phyloP scores from a whole-genome alignment of 2,888 invertebrate genomes.

The Tachystola acroxantha region DNA sequence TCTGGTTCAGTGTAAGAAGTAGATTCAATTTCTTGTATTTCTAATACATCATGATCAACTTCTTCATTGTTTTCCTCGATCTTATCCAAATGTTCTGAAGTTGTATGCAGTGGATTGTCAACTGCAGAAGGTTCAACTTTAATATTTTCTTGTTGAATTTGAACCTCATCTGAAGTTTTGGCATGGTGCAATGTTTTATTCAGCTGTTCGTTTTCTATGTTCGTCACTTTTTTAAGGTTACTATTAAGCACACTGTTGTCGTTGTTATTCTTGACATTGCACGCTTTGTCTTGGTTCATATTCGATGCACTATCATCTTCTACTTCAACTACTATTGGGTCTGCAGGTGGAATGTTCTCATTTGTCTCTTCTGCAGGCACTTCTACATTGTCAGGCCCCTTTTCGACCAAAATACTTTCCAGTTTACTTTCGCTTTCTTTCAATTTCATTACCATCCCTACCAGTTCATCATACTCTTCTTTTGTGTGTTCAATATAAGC shows the following conservation, averaged over 20 bases:
- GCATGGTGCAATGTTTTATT: slow-evolving; percentile 54
- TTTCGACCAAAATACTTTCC: slow-evolving; percentile 69
- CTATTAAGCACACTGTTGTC: slow-evolving; percentile 37
- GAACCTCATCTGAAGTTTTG: slow-evolving; percentile 33
- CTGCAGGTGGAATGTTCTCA: slow-evolving; percentile 19
- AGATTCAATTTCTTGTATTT: slow-evolving; percentile 39
- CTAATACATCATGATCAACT: slow-evolving; percentile 16
- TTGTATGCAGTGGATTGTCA: slow-evolving; percentile 1
- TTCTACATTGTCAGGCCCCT: slow-evolving; percentile 53
- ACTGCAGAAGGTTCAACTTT: slow-evolving; percentile 16
- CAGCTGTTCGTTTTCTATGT: slow-evolving; percentile 67
- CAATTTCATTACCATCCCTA: slow-evolving; percentile 82
- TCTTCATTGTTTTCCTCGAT: slow-evolving; percentile 16
- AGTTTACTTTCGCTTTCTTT: slow-evolving; percentile 84
- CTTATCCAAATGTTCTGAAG: slow-evolving; percentile 14
- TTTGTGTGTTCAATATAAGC: slow-evolving; percentile 72
- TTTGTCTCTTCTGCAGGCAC: slow-evolving; percentile 43
- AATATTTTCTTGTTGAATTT: slow-evolving; percentile 26
- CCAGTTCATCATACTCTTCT: slow-evolving; percentile 79
- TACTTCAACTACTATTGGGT: slow-evolving; percentile 19
- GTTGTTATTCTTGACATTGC: slow-evolving; percentile 35
- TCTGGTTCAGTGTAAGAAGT: slow-evolving; percentile 26
- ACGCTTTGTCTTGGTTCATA: slow-evolving; percentile 30
- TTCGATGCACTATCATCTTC: slow-evolving; percentile 19
- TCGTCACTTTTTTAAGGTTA: slow-evolving; percentile 64